Conservation (phyloP, 2,797 vertebrate species). For the Mus minutoides region DNA sequence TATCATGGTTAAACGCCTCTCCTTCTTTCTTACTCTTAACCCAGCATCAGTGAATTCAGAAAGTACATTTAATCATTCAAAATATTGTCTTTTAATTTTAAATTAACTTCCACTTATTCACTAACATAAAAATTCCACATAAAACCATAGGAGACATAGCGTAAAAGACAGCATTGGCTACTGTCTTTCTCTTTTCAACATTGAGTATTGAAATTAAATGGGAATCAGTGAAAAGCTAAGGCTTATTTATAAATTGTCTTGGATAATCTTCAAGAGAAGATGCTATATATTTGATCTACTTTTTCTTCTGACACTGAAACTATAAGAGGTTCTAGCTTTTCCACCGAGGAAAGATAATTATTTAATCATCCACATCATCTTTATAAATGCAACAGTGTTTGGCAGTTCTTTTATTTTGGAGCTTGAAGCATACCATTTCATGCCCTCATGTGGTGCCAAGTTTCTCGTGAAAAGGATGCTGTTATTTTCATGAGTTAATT, state of each 20-base stretch:
- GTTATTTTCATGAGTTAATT: background rate
- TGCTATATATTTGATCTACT: background rate
- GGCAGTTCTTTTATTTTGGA: background rate
- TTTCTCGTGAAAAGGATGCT: background rate
- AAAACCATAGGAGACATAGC: background rate
- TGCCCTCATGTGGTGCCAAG: background rate
- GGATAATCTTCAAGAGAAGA: background rate
- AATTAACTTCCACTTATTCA: background rate
- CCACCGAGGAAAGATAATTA: background rate
- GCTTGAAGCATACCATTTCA: no score
- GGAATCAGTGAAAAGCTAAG: conserved; percentile 2
- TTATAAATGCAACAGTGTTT: background rate
- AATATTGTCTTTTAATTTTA: conserved; percentile 3
- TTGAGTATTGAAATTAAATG: background rate
- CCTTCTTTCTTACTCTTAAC: background rate
- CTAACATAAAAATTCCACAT: background rate
- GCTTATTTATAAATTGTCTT: background rate
- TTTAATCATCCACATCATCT: background rate
- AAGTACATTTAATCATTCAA: background rate
- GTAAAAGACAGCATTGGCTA: background rate
- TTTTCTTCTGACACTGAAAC: background rate
- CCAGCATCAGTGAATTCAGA: background rate
- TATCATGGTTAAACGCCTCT: background rate
- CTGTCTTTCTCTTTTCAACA: background rate
- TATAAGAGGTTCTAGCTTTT: background rate